A percentile compares a stretch with the other conserved stretches of the same genome.
Evolutionary conservation across 2,113 vertebrate species (phyloP).

Genomic region (Cynocephalus volans): DNA sequence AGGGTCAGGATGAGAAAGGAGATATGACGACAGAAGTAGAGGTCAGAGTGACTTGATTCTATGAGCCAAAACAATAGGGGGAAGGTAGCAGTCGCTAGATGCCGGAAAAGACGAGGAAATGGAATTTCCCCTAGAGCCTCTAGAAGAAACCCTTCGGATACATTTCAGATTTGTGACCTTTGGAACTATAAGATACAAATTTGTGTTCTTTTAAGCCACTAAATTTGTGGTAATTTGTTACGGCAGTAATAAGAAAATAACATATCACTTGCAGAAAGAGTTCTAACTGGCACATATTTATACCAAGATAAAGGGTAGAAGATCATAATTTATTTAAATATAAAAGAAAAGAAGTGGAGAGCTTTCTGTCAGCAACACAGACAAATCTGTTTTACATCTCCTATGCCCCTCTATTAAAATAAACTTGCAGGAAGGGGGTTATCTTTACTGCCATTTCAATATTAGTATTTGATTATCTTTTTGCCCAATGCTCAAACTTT

Average conservation of each 20-base stretch:
- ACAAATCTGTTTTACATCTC: not conserved
- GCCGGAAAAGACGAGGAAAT: not conserved
- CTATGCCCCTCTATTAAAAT: constrained; percentile 12
- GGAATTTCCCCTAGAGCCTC: not conserved
- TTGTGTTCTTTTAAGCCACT: not conserved
- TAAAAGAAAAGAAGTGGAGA: not conserved
- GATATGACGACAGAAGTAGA: not conserved
- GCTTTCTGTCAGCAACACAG: not conserved
- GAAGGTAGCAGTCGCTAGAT: not conserved
- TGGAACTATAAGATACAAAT: not conserved
- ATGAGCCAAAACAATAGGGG: not conserved
- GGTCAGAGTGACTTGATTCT: not conserved
- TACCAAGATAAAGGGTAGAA: not conserved
- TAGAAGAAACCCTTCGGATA: not conserved
- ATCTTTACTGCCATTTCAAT: constrained; percentile 23
- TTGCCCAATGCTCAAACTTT: not conserved
- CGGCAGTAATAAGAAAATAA: not conserved
- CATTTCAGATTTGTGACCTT: not conserved
- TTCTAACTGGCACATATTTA: not conserved
- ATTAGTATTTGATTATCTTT: constrained; percentile 40
- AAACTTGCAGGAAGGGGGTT: not conserved
- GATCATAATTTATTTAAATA: constrained; percentile 35
- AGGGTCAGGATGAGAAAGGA: not conserved
- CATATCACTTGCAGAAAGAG: not conserved
- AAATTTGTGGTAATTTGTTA: not conserved